These are phyloP conservation scores for Trochalopteron elliotii DNA, from an alignment of 2,113 vertebrate genomes.

Conservation along the genomic window DNA sequence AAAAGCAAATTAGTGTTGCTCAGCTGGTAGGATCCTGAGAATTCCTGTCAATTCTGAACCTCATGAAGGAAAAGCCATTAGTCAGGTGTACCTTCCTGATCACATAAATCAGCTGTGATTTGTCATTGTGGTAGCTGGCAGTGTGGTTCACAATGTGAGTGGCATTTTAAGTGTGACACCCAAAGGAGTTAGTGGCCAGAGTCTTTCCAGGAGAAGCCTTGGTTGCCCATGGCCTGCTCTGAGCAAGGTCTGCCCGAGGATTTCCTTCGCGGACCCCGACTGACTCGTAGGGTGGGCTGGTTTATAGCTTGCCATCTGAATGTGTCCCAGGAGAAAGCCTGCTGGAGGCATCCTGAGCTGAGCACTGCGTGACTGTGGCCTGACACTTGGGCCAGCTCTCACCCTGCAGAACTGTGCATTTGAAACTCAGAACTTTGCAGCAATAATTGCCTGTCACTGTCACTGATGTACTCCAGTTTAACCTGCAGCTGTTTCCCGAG, in stretches of 20 bases:
- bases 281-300: fast-evolving
- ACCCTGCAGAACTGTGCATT: not conserved
- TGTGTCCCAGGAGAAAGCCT: not conserved
- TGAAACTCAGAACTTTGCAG: not conserved
- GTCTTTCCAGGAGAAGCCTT: not conserved
- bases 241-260: not conserved
- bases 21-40: not conserved
- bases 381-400: not conserved
- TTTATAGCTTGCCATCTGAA: not conserved
- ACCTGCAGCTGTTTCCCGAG: not conserved
- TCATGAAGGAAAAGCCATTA: not conserved
- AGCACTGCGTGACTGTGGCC: not conserved
- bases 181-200: not conserved
- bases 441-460: not conserved
- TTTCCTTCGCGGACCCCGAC: not conserved
- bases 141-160: not conserved
- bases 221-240: not conserved
- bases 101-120: not conserved
- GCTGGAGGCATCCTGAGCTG: not conserved
- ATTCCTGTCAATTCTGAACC: not conserved
- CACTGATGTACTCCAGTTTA: slow-evolving; percentile 21
- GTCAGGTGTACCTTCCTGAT: not conserved
- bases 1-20: not conserved
- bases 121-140: not conserved
- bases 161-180: not conserved